Evolutionary conservation across 2,888 invertebrate species (phyloP), one percentile per base, ranked within the genome.

Genomic region (Himalopsyche tibetana): DNA sequence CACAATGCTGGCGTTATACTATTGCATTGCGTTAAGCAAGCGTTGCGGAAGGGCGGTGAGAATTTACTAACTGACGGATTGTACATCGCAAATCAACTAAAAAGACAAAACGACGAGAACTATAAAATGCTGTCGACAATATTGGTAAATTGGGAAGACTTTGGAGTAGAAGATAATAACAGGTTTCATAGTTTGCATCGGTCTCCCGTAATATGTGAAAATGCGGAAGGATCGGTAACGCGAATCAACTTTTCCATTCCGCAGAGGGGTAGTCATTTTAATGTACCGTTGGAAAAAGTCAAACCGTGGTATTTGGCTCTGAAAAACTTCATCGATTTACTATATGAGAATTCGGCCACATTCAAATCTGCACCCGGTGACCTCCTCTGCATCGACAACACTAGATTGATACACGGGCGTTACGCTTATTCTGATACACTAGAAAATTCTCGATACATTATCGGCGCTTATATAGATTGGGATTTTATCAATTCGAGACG

Each of bases 391-490:
- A 96, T 97, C 91, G 96, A 96, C 91, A 97, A 97, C 90, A 94
- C 94, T 88, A 93, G 97, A 84, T 90, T 96, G 82, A 90, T 96
- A 5, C 97, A 97, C 90, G 96, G 96, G 0, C 92, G 97, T 85
- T 94, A 93, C 81, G 94, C 93, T 4, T 97, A 96, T 90, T 93
- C 93, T 90, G 95, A 95, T 88, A 92, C 91, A 11, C 91, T 91
- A 15, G 89, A 90, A 9, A 94, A 94, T 90, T 91, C 92, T 0
- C 91, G 96, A 84, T 94, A 95, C 89, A 91, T 96, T 19, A 94
- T 96, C 87, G 96, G 96, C 12, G 95, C 95, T 81, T 97, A 96
- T 90, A 90, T 96, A 12, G 96, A 96, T 90, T 97, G 96, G 96
- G 97, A 97, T 91, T 95, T 96, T 90, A 94, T 96, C 88, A 95